Conservation (phyloP, 2,888 invertebrate species). For the Callyntrura guangdongensis region DNA sequence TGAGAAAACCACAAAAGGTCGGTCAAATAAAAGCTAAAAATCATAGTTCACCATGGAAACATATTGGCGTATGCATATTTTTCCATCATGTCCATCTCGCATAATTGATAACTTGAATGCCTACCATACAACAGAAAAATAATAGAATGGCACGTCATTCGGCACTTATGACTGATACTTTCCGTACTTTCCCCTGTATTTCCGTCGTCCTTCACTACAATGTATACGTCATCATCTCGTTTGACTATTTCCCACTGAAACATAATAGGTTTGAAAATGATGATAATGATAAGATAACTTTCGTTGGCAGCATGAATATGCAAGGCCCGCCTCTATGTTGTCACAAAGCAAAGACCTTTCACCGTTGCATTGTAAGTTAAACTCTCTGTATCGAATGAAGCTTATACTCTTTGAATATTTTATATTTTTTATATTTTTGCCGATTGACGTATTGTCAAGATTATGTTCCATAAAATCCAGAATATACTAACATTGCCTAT, state of each 20-base stretch:
- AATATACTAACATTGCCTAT: neutral
- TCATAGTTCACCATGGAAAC: neutral
- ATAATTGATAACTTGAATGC: constrained; percentile 11
- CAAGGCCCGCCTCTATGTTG: constrained; percentile 6
- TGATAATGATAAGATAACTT: constrained; percentile 49
- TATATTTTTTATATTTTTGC: neutral
- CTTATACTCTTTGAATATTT: neutral
- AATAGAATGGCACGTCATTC: constrained; percentile 36
- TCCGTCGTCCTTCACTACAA: constrained; percentile 36
- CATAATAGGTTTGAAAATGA: constrained; percentile 44
- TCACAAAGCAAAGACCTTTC: constrained; percentile 30
- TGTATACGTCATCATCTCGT: constrained; percentile 15
- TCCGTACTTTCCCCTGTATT: constrained; percentile 25
- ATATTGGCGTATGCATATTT: constrained; percentile 23
- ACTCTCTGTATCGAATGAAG: no score
- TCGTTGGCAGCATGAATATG: neutral
- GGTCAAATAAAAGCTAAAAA: constrained; percentile 41
- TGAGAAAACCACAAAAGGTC: neutral
- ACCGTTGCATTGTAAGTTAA: neutral
- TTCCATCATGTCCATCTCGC: neutral
- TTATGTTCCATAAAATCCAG: neutral
- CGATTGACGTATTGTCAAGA: constrained; percentile 42
- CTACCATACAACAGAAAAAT: neutral
- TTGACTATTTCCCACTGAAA: neutral
- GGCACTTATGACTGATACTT: constrained; percentile 51